Percentiles rank a stretch among this genome's conserved stretches.
Conservation (phyloP, 2,888 invertebrate genomes). For the Campoplex nolae region DNA sequence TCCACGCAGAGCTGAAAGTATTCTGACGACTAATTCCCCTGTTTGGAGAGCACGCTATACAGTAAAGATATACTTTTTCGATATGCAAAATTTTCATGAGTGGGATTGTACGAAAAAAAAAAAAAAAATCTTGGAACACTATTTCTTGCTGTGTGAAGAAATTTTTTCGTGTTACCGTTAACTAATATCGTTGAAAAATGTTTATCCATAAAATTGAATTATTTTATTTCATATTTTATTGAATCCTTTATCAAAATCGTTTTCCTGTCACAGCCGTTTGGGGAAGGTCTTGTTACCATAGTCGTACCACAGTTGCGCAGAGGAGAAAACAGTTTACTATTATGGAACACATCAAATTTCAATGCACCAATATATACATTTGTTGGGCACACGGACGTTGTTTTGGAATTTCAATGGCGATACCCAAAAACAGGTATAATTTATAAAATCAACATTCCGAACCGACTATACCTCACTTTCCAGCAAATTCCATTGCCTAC, state of each 20-base stretch:
- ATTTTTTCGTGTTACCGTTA: too few species aligned
- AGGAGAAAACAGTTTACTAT: slow-evolving; percentile 92
- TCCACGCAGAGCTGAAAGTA: slow-evolving; percentile 93
- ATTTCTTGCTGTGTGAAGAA: too few species aligned
- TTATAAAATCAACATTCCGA: too few species aligned
- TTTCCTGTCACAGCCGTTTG: slow-evolving; percentile 90
- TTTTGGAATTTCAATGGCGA: slow-evolving; percentile 97
- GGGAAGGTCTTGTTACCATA: slow-evolving; percentile 95
- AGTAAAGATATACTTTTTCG: slow-evolving; percentile 82
- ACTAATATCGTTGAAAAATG: background rate
- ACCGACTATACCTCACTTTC: background rate
- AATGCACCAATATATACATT: slow-evolving; percentile 94
- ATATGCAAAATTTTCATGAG: background rate
- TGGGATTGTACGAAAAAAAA: background rate
- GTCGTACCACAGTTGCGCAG: slow-evolving; percentile 96
- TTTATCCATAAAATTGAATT: background rate
- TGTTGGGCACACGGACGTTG: slow-evolving; percentile 97
- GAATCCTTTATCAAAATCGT: background rate
- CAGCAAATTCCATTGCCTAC: too few species aligned
- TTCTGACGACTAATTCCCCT: slow-evolving; percentile 93
- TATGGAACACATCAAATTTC: slow-evolving; percentile 91
- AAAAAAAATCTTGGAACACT: background rate
- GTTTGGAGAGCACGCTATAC: slow-evolving; percentile 98
- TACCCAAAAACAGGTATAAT: slow-evolving; percentile 86
- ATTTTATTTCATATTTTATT: background rate